Evolutionary conservation across 1,140 invertebrate species (phyloP).

Genomic region (Stegodyphus dumicola): DNA sequence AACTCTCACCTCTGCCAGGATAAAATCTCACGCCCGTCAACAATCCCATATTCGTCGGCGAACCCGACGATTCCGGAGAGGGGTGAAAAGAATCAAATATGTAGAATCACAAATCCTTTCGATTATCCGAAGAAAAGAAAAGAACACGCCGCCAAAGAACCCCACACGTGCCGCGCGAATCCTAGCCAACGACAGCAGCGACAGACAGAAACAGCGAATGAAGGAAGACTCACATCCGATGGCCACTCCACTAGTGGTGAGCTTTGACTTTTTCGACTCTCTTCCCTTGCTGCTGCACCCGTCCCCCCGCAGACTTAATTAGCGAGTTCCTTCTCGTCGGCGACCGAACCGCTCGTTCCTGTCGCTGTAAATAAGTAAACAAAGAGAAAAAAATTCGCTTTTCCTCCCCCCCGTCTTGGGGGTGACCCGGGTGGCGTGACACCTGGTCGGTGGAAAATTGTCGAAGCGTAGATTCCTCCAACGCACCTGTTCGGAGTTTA

Average conservation of each 20-base stretch:
- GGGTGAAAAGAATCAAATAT: background rate
- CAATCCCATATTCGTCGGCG: conserved; percentile 39
- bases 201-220: no score
- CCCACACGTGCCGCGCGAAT: background rate
- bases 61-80: background rate
- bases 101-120: background rate
- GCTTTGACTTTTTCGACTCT: background rate
- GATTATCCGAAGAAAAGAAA: background rate
- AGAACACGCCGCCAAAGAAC: background rate
- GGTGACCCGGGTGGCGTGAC: conserved; percentile 13
- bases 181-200: no score
- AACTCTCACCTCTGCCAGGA: conserved; percentile 34
- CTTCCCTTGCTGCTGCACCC: background rate
- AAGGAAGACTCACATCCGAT: no score
- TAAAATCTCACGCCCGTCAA: conserved; percentile 36
- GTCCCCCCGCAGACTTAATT: conserved; percentile 23
- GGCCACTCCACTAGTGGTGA: no score
- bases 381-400: background rate
- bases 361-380: conserved; percentile 40
- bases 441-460: conserved; percentile 40
- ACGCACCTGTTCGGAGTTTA: conserved; percentile 25
- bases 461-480: conserved; percentile 3
- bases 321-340: conserved; percentile 24
- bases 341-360: background rate
- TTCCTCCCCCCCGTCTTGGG: background rate